These are phyloP conservation scores for Delphinus delphis DNA, from an alignment of 2,113 vertebrate species.

Conservation along the genomic window DNA sequence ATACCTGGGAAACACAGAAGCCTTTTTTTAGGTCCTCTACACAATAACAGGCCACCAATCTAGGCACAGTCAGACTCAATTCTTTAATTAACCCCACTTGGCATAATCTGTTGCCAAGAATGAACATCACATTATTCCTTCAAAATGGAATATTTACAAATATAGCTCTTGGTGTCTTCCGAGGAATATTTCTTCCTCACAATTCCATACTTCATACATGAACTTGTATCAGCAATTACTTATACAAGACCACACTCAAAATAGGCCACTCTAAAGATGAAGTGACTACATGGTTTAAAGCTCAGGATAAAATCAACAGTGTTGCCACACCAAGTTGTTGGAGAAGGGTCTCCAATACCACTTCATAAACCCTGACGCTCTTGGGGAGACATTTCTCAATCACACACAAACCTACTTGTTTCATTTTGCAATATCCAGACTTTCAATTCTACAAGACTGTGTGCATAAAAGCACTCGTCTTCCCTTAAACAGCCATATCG, in stretches of 20 bases:
- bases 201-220: neutral
- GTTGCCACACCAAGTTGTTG: neutral
- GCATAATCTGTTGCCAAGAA: neutral
- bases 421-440: slow-evolving; percentile 97
- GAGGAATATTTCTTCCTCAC: neutral
- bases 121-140: neutral
- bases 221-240: neutral
- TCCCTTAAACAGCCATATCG: slow-evolving; percentile 95
- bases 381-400: accelerated
- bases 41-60: neutral
- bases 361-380: neutral
- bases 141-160: neutral
- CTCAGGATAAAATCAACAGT: neutral
- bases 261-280: neutral
- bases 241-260: neutral
- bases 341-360: no score
- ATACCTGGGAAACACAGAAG: slow-evolving; percentile 85
- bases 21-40: neutral
- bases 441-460: slow-evolving; percentile 96
- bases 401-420: slow-evolving; percentile 82
- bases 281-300: neutral
- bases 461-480: slow-evolving; percentile 96
- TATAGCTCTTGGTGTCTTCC: neutral
- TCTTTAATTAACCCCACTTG: neutral
- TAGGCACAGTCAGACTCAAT: neutral